These are phyloP conservation scores for Tenodera sinensis DNA, from an alignment of 2,888 invertebrate genomes.

Conservation along the genomic window DNA sequence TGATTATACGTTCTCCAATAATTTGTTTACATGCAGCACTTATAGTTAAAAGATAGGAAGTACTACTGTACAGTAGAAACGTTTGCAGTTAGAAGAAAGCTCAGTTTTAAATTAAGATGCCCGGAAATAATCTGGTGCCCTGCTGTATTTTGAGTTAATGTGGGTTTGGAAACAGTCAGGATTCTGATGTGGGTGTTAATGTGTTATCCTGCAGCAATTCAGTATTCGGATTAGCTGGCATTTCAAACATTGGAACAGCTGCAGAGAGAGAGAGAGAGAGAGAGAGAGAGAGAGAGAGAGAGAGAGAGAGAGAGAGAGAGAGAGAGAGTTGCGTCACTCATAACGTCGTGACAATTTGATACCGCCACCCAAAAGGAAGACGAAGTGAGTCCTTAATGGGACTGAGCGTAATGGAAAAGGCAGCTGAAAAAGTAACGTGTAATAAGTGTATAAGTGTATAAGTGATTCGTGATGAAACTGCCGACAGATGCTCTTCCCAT, in stretches of 20 bases:
- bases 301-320: not conserved
- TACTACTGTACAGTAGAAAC: no score
- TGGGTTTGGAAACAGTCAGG: no score
- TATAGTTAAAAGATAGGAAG: no score
- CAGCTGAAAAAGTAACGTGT: not conserved
- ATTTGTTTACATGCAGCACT: no score
- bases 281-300: not conserved
- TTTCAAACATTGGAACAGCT: not conserved
- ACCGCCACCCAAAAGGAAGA: not conserved
- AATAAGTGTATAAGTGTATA: slow-evolving; percentile 8
- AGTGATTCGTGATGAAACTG: slow-evolving; percentile 1
- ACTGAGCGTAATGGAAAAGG: not conserved
- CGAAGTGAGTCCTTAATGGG: not conserved
- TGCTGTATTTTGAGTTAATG: no score
- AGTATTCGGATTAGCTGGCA: not conserved
- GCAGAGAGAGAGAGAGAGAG: not conserved
- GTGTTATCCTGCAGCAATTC: not conserved
- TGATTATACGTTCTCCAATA: no score
- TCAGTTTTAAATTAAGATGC: no score
- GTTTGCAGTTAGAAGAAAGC: no score
- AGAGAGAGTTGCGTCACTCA: not conserved
- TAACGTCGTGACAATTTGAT: not conserved
- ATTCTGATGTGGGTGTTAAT: not conserved
- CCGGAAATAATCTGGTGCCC: no score
- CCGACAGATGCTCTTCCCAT: slow-evolving; percentile 5